Percentiles rank a stretch among this genome's conserved stretches.
These are phyloP conservation scores for Vimba vimba DNA, from an alignment of 2,113 vertebrate genomes.

Conservation along the genomic window DNA sequence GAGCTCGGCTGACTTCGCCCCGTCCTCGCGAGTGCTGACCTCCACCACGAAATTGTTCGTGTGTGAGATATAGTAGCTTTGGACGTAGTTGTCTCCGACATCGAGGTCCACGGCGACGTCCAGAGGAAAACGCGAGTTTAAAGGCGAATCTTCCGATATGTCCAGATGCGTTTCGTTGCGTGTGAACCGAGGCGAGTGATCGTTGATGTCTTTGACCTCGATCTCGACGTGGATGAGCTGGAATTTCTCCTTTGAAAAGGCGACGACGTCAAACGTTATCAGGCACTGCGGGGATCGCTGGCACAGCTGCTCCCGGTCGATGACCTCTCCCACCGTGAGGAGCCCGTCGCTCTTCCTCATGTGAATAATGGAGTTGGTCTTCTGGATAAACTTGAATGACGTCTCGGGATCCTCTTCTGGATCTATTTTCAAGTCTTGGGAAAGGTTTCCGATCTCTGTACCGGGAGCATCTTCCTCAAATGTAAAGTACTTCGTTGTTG, in stretches of 20 bases:
- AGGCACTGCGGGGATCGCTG: slow-evolving; percentile 69
- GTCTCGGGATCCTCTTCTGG: slow-evolving; percentile 63
- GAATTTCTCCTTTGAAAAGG: slow-evolving; percentile 75
- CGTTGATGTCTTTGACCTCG: slow-evolving; percentile 77
- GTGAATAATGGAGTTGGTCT: slow-evolving; percentile 67
- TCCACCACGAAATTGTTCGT: slow-evolving; percentile 71
- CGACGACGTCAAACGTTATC: slow-evolving; percentile 76
- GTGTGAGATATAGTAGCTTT: slow-evolving; percentile 74
- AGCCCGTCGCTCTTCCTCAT: slow-evolving; percentile 76
- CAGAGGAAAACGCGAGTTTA: slow-evolving; percentile 70
- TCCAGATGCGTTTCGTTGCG: slow-evolving; percentile 70
- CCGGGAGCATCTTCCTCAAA: slow-evolving; percentile 71
- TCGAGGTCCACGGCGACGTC: slow-evolving; percentile 74
- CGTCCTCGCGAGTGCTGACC: slow-evolving; percentile 68
- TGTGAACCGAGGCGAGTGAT: slow-evolving; percentile 69
- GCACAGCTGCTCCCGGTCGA: slow-evolving; percentile 77
- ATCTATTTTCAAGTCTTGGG: slow-evolving; percentile 69
- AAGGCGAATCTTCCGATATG: slow-evolving; percentile 70
- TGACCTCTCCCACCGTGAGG: slow-evolving; percentile 70
- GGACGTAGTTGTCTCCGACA: slow-evolving; percentile 76
- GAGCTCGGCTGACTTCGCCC: slow-evolving; percentile 71
- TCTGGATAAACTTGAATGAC: slow-evolving; percentile 73
- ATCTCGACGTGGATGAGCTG: slow-evolving; percentile 80
- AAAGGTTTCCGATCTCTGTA: slow-evolving; percentile 72
- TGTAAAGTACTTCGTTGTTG: slow-evolving; percentile 72